Evolutionary conservation across 2,888 invertebrate genomes (phyloP).

Genomic region (Barypeithes pellucidus): DNA sequence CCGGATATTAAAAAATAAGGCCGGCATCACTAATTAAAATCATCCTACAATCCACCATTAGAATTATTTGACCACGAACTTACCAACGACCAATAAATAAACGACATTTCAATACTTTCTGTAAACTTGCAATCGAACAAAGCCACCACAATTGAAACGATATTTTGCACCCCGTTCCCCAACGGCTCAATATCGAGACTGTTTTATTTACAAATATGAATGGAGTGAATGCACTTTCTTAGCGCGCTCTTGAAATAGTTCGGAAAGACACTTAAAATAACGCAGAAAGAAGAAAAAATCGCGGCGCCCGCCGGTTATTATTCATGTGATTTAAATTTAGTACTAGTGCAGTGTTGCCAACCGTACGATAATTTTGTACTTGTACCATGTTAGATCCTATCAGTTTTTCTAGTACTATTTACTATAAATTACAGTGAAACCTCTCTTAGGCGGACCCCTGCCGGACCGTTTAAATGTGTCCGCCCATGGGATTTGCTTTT

Average conservation of each 20-base stretch:
- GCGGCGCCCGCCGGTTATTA: conserved; percentile 34
- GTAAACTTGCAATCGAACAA: background rate
- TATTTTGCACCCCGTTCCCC: conserved; percentile 10
- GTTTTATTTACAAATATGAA: conserved; percentile 55
- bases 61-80: conserved; percentile 31
- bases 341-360: background rate
- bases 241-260: conserved; percentile 56
- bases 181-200: conserved; percentile 14
- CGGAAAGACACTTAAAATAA: conserved; percentile 57
- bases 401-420: no score
- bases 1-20: no score
- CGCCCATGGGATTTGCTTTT: no score
- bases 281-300: conserved; percentile 51
- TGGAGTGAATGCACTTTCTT: conserved; percentile 56
- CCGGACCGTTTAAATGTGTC: no score
- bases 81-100: conserved; percentile 68
- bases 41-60: no score
- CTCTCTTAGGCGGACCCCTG: no score
- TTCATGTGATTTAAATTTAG: conserved; percentile 35
- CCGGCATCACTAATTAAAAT: no score
- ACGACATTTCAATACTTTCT: conserved; percentile 62
- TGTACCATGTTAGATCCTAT: no score
- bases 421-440: no score
- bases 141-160: background rate
- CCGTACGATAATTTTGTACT: no score